phyloP scores from a whole-genome alignment of 2,113 vertebrate genomes.

The Odontesthes bonariensis region DNA sequence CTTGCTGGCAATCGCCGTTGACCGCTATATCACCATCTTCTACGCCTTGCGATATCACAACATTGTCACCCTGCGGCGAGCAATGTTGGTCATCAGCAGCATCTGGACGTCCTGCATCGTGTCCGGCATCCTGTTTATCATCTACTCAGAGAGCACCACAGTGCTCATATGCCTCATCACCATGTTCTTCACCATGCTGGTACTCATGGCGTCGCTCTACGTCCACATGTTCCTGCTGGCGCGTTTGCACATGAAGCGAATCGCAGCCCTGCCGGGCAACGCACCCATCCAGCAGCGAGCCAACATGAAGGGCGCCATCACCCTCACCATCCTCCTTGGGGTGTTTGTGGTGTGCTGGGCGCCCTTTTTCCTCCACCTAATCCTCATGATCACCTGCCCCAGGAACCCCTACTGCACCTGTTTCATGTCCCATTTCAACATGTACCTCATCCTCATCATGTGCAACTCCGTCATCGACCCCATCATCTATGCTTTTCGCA shows the following conservation, averaged over 20 bases:
- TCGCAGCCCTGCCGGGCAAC: slow-evolving; percentile 89
- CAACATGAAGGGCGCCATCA: slow-evolving; percentile 96
- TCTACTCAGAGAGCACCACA: slow-evolving; percentile 92
- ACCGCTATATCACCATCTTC: slow-evolving; percentile 97
- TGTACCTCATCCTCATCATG: slow-evolving; percentile 98
- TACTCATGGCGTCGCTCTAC: slow-evolving; percentile 94
- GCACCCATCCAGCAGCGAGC: slow-evolving; percentile 88
- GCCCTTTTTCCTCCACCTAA: slow-evolving; percentile 93
- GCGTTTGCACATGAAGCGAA: slow-evolving; percentile 91
- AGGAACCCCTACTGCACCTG: slow-evolving; percentile 95
- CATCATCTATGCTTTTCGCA: slow-evolving; percentile 95
- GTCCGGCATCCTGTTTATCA: slow-evolving; percentile 91
- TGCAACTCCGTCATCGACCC: slow-evolving; percentile 96
- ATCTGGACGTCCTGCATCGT: slow-evolving; percentile 91
- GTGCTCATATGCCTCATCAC: slow-evolving; percentile 94
- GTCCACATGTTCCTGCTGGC: slow-evolving; percentile 98
- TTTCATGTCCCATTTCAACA: slow-evolving; percentile 98
- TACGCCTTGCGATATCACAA: slow-evolving; percentile 95
- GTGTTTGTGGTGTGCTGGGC: slow-evolving; percentile 98
- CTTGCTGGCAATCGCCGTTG: slow-evolving; percentile 92
- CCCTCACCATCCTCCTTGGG: slow-evolving; percentile 93
- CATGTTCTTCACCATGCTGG: slow-evolving; percentile 96
- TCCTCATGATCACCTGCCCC: slow-evolving; percentile 94
- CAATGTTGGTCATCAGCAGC: slow-evolving; percentile 84
- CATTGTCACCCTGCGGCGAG: slow-evolving; percentile 89